phyloP scores from a whole-genome alignment of 2,888 invertebrate genomes.

The Octonoba sinensis region DNA sequence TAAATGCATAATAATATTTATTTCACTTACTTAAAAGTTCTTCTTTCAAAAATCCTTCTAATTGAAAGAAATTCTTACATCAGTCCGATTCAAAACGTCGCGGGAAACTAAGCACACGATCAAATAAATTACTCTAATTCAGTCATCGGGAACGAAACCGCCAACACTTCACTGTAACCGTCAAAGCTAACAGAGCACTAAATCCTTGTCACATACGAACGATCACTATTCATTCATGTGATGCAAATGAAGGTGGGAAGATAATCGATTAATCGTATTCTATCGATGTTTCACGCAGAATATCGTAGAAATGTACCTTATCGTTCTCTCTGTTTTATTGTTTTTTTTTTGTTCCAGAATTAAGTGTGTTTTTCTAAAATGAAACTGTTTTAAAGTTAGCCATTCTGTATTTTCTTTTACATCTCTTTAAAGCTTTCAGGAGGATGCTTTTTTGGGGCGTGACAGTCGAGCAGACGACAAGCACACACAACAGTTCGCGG shows the following conservation, averaged over 20 bases:
- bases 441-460: neutral
- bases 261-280: conserved; percentile 44
- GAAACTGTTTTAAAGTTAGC: no score
- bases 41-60: no score
- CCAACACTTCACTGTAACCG: conserved; percentile 45
- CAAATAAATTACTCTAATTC: conserved; percentile 40
- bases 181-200: conserved; percentile 54
- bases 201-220: conserved; percentile 51
- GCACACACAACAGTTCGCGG: conserved; percentile 17
- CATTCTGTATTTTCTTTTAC: neutral
- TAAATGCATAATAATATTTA: no score
- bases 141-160: conserved; percentile 36
- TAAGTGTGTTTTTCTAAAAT: neutral
- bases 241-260: conserved; percentile 48
- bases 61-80: no score
- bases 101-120: neutral
- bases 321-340: no score
- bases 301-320: conserved; percentile 11
- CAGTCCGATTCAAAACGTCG: no score
- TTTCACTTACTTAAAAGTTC: no score
- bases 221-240: conserved; percentile 47
- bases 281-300: conserved; percentile 31
- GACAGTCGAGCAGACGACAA: conserved; percentile 23
- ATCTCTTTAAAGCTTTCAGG: neutral
- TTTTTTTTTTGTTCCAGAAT: neutral